These are phyloP conservation scores for Aramus guarauna DNA, from an alignment of 2,113 vertebrate species.

Conservation along the genomic window DNA sequence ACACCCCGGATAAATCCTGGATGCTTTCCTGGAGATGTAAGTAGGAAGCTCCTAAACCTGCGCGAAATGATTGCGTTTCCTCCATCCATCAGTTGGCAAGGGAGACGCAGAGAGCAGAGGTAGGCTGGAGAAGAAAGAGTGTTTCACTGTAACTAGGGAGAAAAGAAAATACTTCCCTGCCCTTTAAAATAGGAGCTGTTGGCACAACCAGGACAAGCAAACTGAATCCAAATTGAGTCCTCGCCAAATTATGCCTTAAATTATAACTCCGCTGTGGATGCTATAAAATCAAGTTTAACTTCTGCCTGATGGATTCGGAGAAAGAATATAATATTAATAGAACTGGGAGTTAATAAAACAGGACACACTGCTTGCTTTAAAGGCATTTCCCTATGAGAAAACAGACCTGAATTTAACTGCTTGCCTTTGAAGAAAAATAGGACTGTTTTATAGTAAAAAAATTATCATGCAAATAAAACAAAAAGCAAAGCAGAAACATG, in stretches of 20 bases:
- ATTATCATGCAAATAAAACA: neutral
- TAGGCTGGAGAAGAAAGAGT: slow-evolving; percentile 4
- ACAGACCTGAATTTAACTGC: neutral
- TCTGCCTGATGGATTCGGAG: slow-evolving; percentile 56
- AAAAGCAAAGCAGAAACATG: slow-evolving; percentile 21
- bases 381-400: slow-evolving; percentile 27
- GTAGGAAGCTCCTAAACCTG: neutral
- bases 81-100: neutral
- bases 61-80: rapidly evolving
- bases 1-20: neutral
- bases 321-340: slow-evolving; percentile 59
- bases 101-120: neutral
- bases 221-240: slow-evolving; percentile 20
- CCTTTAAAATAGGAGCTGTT: slow-evolving; percentile 59
- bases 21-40: neutral
- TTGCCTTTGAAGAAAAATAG: slow-evolving; percentile 24
- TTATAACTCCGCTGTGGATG: slow-evolving; percentile 55
- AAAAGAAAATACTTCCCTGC: slow-evolving; percentile 50
- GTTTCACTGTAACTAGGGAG: slow-evolving; percentile 3
- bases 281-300: slow-evolving; percentile 65
- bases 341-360: slow-evolving; percentile 57
- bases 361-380: slow-evolving; percentile 35
- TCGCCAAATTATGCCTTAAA: slow-evolving; percentile 59
- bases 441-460: neutral
- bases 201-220: slow-evolving; percentile 6